Evolutionary conservation across 1,140 invertebrate species (phyloP).

Genomic region (Eufriesea mexicana): DNA sequence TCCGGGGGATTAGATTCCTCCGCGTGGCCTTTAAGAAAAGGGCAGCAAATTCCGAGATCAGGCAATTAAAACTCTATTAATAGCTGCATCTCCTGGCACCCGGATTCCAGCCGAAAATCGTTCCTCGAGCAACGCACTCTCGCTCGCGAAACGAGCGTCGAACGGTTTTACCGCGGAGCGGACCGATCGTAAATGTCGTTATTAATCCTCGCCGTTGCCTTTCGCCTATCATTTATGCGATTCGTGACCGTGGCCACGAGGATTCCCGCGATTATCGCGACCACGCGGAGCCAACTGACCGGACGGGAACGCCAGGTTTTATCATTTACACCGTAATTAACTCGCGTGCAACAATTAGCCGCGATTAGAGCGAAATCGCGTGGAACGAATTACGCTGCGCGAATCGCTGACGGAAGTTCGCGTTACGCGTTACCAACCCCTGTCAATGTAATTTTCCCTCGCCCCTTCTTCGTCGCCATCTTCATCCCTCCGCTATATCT

Average conservation of each 20-base stretch:
- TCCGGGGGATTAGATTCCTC: conserved; percentile 7
- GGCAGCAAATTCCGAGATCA: conserved; percentile 10
- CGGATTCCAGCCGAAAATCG: background rate
- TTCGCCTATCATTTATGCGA: background rate
- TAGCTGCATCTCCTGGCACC: background rate
- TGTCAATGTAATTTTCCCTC: background rate
- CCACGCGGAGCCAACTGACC: conserved; percentile 42
- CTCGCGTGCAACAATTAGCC: conserved; percentile 60
- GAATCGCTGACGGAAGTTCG: conserved; percentile 15
- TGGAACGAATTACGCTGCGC: conserved; percentile 25
- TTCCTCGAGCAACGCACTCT: fast-evolving
- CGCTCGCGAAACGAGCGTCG: no score
- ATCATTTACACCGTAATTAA: conserved; percentile 75
- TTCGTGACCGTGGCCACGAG: conserved; percentile 13
- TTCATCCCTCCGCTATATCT: background rate
- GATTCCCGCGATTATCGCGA: conserved; percentile 66
- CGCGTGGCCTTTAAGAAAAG: background rate
- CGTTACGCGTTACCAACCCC: background rate
- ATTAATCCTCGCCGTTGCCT: conserved; percentile 44
- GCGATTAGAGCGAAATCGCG: conserved; percentile 54
- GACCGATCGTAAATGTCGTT: background rate
- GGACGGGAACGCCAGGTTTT: conserved; percentile 63
- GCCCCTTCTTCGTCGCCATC: background rate
- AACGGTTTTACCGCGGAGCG: background rate
- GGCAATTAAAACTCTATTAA: conserved; percentile 8